Evolutionary conservation across 1,140 invertebrate genomes (phyloP), one percentile per base, ranked within the genome.

Genomic region (Apis dorsata): DNA sequence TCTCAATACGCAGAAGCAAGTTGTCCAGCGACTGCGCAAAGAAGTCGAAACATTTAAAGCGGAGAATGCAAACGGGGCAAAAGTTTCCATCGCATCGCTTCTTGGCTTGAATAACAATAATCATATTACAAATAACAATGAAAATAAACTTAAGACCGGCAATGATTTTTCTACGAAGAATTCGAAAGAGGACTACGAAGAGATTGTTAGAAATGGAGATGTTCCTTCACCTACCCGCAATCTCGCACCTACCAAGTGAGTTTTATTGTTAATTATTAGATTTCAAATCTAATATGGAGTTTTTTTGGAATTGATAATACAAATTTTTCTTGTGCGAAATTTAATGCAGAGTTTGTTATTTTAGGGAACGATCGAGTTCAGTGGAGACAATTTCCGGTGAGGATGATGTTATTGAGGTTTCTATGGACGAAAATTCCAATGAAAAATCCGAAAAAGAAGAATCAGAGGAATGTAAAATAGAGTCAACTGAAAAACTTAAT

Each of bases 1-100:
- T 82, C 44, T 83, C 74, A 68, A 73, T 86, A 84, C 87, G 84
- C 87, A 93, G 93, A 93, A 93, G 78, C 90, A 92, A 85, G 83
- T 93, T 63, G 86, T 93, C 44, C 88, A 92, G 84, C 91, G 89
- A 19, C 81, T 93, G 89, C 92, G 92, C 80, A 92, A 90, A 72
- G 92, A 93, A 79, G 91, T 93, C 12, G 91, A 92, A 57, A 72
- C 86, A 34, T 90, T 82, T 83, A 91, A 91, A 79, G 89, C 89
- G 75, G 89, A 90, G 57, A 93, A 91, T 81, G 86, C 88, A 66
- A 93, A 92, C 51, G 92, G 90, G 24, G 86, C 85, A 34, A 91
- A 91, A 90, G 79, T 93, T 90, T 91, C 92, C 19, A 82, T 93
- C 60, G 89, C 91, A 0, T 84, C 92, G 71, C 80, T 92, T 11